phyloP scores from a whole-genome alignment of 2,888 invertebrate genomes.

The Macroteleia sp. region DNA sequence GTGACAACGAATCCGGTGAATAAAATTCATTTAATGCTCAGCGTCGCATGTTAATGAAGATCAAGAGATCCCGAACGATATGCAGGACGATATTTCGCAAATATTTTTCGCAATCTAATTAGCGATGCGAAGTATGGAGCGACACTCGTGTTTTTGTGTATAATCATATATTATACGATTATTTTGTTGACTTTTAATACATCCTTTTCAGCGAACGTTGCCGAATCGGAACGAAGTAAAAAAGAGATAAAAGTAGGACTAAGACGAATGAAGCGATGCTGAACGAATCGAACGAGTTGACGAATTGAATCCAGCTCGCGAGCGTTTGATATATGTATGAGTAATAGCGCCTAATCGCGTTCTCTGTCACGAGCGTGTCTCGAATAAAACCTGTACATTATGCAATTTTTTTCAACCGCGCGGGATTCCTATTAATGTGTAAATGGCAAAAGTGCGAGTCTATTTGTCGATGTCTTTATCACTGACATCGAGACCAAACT shows the following conservation, averaged over 20 bases:
- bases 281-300: not conserved
- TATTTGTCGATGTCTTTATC: slow-evolving; percentile 55
- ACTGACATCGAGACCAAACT: slow-evolving; percentile 16
- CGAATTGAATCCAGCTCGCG: slow-evolving; percentile 13
- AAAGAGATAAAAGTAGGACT: slow-evolving; percentile 3
- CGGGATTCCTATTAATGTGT: slow-evolving; percentile 29
- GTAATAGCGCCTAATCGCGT: slow-evolving; percentile 53
- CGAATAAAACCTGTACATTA: slow-evolving; percentile 35
- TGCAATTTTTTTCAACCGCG: slow-evolving; percentile 28
- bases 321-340: slow-evolving; percentile 33
- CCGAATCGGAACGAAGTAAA: slow-evolving; percentile 8
- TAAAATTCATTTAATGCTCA: slow-evolving; percentile 64
- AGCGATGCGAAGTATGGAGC: slow-evolving; percentile 62
- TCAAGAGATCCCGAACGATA: slow-evolving; percentile 66
- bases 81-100: slow-evolving; percentile 61
- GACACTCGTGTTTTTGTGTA: slow-evolving; percentile 60
- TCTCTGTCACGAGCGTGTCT: slow-evolving; percentile 46
- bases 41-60: slow-evolving; percentile 66
- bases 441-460: slow-evolving; percentile 52
- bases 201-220: slow-evolving; percentile 14
- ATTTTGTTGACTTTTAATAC: slow-evolving; percentile 54
- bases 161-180: slow-evolving; percentile 65
- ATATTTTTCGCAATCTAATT: slow-evolving; percentile 64
- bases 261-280: not conserved
- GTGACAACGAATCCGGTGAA: slow-evolving; percentile 63